phyloP scores from a whole-genome alignment of 2,797 vertebrate species.

The Amazona ochrocephala region DNA sequence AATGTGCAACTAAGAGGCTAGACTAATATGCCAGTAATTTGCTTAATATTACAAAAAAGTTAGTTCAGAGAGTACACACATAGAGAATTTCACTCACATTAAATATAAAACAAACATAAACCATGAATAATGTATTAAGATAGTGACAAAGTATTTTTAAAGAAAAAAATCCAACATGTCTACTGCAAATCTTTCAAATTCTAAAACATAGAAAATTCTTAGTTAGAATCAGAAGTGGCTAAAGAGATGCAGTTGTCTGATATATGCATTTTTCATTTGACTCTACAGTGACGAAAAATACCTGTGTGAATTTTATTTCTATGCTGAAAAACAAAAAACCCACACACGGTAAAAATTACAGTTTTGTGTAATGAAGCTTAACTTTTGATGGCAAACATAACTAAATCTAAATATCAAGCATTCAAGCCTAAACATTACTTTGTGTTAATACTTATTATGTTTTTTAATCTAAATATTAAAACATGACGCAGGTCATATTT shows the following conservation, averaged over 20 bases:
- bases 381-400: neutral
- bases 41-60: neutral
- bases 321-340: neutral
- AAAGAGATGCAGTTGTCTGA: neutral
- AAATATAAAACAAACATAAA: neutral
- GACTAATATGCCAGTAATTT: neutral
- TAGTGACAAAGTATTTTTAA: neutral
- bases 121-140: neutral
- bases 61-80: neutral
- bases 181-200: neutral
- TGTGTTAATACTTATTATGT: neutral
- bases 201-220: neutral
- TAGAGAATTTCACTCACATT: neutral
- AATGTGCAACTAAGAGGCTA: neutral
- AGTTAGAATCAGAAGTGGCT: neutral
- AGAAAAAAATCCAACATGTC: neutral
- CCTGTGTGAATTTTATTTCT: neutral
- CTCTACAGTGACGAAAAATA: neutral
- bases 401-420: neutral
- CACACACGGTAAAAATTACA: neutral
- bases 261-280: neutral
- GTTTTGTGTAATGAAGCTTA: neutral
- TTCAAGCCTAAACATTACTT: neutral
- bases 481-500: neutral
- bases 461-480: neutral